Base-by-base conservation (phyloP, 2,113 vertebrate genomes). In the Lanius ludovicianus region DNA sequence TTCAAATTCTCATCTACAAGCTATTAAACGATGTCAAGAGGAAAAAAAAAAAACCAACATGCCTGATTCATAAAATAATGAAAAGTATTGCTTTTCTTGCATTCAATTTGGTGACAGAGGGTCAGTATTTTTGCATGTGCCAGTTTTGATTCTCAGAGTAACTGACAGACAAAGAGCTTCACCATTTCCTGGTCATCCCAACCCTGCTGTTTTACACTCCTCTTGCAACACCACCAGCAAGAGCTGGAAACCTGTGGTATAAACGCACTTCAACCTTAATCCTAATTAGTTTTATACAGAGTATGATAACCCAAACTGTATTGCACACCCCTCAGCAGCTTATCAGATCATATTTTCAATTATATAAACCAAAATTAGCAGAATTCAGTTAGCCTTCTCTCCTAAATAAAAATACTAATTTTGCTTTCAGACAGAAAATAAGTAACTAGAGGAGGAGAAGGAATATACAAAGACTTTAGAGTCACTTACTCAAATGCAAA, bases 401-500 rank as follows among this genome's bases (percentile, higher is more conserved):
- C 22, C 35, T 56, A 31, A 11, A 78, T 31, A 80, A 91, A 87
- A 31, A 56, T 0, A 3, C 19, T 63, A 50, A 25, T 9, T 69
- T 44, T 84, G 39, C 55, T 65, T 90, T 83, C 64, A 84, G 55
- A 0, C 63, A 88, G 23, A 79, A 85, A 74, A 70, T 19, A 80
- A 70, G 3, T 53, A 74, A 35, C 24, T 47, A 57, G 16, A 85
- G 21, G 16, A 91, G n/a, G 10, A 56, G 42, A 63, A 67, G 7
- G 14, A 50, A 57, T 28, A 62, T 24, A 89, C 0, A 6, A 84
- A 91, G 84, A 79, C 14, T 70, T 76, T 20, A 85, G 86, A 14
- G 28, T 42, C 75, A 99, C 99, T 99, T 98, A 99, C 99, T 99
- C 99, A 98, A 99, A 99, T 44, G 98, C 98, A 98, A 99, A 99